These are phyloP conservation scores for Nipponacmea schrenckii DNA, from an alignment of 2,888 invertebrate genomes.

Conservation along the genomic window DNA sequence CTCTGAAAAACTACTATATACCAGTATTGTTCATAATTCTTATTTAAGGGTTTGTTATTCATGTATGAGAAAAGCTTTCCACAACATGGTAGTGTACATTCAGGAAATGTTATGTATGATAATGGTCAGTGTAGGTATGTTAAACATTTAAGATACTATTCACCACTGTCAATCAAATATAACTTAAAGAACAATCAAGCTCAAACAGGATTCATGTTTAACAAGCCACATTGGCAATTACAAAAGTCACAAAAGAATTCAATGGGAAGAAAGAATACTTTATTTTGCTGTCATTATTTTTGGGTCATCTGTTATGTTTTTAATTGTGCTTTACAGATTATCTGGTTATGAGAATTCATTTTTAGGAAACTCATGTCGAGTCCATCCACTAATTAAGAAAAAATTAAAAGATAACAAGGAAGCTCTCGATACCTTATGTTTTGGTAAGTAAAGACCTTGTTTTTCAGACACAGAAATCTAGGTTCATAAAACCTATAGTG, in stretches of 20 bases:
- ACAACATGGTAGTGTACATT: constrained; percentile 85
- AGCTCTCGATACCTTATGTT: constrained; percentile 49
- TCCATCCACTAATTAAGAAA: constrained; percentile 72
- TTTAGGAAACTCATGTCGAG: constrained; percentile 78
- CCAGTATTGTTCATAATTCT: too few species aligned
- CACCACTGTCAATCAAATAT: too few species aligned
- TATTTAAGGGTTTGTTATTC: constrained; percentile 54
- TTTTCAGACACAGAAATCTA: too few species aligned
- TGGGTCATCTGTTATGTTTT: neutral
- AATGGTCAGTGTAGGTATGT: constrained; percentile 87
- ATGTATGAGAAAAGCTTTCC: constrained; percentile 89
- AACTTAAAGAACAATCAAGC: too few species aligned
- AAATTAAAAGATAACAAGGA: constrained; percentile 66
- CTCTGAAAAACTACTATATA: too few species aligned
- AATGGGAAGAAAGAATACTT: too few species aligned
- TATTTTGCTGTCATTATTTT: neutral
- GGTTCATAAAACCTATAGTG: too few species aligned
- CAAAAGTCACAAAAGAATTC: neutral
- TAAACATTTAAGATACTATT: constrained; percentile 27
- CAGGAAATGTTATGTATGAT: constrained; percentile 90
- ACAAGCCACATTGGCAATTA: neutral
- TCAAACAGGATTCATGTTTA: neutral
- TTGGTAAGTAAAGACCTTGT: too few species aligned
- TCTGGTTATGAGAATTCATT: constrained; percentile 88
- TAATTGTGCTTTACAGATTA: constrained; percentile 73